Evolutionary conservation across 2,888 invertebrate species (phyloP), one percentile per base, ranked within the genome.

Genomic region (Chymomyza amoena): DNA sequence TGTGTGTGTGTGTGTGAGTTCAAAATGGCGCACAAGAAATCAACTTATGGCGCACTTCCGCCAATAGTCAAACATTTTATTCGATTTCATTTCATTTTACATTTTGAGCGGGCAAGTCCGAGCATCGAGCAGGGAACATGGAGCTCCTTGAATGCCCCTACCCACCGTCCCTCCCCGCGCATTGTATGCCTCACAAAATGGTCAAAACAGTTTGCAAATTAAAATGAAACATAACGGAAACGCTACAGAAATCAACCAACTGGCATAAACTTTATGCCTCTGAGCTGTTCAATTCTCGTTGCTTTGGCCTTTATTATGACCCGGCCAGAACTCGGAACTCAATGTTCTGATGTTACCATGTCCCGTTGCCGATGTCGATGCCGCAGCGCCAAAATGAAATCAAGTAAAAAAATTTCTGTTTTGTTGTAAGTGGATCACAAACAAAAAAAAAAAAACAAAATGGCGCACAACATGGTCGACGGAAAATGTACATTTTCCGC

Each of bases 1-100:
- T 4, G 10, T 51, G 2, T 66, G 25, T 39, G 45, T 45, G 10
- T 32, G 28, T 51, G 25, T 32, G 10, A 51, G 28, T 56, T 4
- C 80, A 84, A 78, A 86, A 81, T 84, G 81, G 86, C 81, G 77
- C 67, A 78, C 76, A 78, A 84, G 79, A 84, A 86, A 80, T 79
- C 72, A 86, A 86, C 84, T 87, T 87, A 84, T 87, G 87, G 83
- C 81, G 71, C 76, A 86, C 85, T 84, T 87, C 85, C 85, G 85
- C 83, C 81, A 80, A 78, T 84, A 84, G 84, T 84, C 80, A 84
- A 85, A 86, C 79, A 82, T 84, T 86, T 86, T 80, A 84, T 86
- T 84, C 79, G 78, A 80, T 83, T 81, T 85, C 77, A 75, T 78
- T 76, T 68, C 62, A 39, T 16, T 61, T 54, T 61, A 20, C 54